A percentile compares a stretch with the other conserved stretches of the same genome.
These are phyloP conservation scores for Heliconius sara DNA, from an alignment of 2,888 invertebrate genomes.

Conservation along the genomic window DNA sequence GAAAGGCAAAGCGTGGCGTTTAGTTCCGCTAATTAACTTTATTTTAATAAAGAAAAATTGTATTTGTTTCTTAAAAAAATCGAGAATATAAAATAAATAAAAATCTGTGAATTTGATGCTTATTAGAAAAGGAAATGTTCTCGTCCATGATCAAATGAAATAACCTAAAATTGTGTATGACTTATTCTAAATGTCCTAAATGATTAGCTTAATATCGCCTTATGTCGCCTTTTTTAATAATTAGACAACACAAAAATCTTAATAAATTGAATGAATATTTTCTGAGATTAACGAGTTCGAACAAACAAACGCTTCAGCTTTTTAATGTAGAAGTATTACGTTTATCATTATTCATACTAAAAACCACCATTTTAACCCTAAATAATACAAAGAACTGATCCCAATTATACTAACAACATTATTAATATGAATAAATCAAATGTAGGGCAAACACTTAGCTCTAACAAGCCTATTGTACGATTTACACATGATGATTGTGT, in stretches of 20 bases:
- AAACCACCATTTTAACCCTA: neutral
- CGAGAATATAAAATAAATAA: no score
- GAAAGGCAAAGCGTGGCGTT: neutral
- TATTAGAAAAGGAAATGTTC: no score
- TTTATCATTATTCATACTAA: neutral
- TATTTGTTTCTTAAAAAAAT: neutral
- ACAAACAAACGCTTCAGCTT: neutral
- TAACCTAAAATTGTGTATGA: no score
- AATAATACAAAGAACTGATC: neutral
- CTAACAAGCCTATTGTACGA: constrained; percentile 1
- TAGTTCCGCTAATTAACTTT: neutral
- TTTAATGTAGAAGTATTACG: no score
- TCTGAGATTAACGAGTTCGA: neutral
- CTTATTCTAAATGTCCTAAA: no score
- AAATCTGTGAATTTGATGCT: no score
- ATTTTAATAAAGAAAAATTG: neutral
- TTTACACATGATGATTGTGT: neutral
- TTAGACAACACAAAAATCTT: no score
- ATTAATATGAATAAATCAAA: constrained; percentile 3
- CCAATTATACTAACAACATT: neutral
- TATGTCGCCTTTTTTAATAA: no score
- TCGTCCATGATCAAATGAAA: no score
- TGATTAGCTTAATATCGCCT: no score
- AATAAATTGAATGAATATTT: neutral
- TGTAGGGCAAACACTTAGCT: neutral